Percentiles rank a stretch among this genome's conserved stretches.
Evolutionary conservation across 2,797 vertebrate genomes (phyloP).

Genomic region (Glossophaga mutica): DNA sequence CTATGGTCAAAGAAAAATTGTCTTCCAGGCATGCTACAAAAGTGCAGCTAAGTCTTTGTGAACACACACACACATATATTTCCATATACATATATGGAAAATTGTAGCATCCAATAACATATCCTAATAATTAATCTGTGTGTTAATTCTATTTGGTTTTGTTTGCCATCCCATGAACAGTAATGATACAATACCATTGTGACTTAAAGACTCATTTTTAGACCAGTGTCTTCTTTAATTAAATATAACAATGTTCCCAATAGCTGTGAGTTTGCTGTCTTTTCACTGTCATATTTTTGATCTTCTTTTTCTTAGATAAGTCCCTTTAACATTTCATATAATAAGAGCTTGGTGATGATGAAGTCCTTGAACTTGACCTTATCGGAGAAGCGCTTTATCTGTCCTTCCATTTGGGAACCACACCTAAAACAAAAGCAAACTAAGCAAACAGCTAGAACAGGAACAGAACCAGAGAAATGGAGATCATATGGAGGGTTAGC

Average conservation of each 20-base stretch:
- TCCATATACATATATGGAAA: not conserved
- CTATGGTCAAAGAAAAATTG: not conserved
- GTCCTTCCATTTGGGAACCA: no score
- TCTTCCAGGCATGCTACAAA: not conserved
- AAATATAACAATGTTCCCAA: not conserved
- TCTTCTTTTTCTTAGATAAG: no score
- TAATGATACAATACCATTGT: not conserved
- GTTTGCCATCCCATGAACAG: not conserved
- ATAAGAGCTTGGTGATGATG: no score
- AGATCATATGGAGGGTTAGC: no score
- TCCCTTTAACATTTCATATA: no score
- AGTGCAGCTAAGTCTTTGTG: not conserved
- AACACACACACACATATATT: not conserved
- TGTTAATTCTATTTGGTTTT: not conserved
- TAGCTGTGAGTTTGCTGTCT: no score
- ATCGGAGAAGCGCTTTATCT: no score
- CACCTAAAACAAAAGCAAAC: no score
- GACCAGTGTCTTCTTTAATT: not conserved
- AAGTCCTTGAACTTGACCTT: no score
- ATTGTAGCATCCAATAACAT: not conserved
- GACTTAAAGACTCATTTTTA: not conserved
- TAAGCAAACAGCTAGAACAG: no score
- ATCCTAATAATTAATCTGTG: not conserved
- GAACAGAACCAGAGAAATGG: no score
- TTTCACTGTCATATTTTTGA: no score